Evolutionary conservation across 2,888 invertebrate species (phyloP), one percentile per base, ranked within the genome.

Genomic region (Portevinia maculata): DNA sequence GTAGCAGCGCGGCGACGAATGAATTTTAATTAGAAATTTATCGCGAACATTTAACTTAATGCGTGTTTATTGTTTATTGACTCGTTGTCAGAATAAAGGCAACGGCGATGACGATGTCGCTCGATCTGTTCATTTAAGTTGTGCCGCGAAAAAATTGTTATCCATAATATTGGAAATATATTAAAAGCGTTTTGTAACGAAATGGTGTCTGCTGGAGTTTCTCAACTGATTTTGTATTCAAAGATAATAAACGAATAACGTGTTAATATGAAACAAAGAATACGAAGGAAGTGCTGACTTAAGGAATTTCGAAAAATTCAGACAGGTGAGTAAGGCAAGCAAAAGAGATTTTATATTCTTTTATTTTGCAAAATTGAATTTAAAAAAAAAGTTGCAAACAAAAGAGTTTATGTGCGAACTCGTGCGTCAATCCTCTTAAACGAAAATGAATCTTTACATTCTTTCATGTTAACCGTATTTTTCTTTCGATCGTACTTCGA

Each of bases 21-120:
- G 78, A 84, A 78, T 84, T 84, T 79, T 79, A 84, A 84, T 84
- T 78, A 84, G 78, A 84, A 84, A 84, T 78, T 84, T 84, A 84
- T 84, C 83, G 83, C 50, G 73, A 78, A 69, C 83, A 84, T 84
- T 84, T 78, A 84, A 62, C 50, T 84, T 59, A 84, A 84, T 84
- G 71, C 60, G 71, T 79, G 83, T 84, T 84, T 84, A 84, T 79
- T 84, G 83, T 84, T 84, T 84, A 84, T 84, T 78, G 79, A 79
- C 67, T 64, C 55, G 67, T 83, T 78, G 60, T 62, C 67, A 78
- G 78, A 79, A 84, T 84, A 69, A 71, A 79, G 62, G 17, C 65
- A 64, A 65, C 57, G 64, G 59, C 53, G 74, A 44, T 55, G 48
- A 39, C 62, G 62, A 59, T 24, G 37, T 59, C 37, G 11, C 37